These are phyloP conservation scores for Drosophila pseudotalamancana DNA, from an alignment of 2,888 invertebrate species.

Conservation along the genomic window DNA sequence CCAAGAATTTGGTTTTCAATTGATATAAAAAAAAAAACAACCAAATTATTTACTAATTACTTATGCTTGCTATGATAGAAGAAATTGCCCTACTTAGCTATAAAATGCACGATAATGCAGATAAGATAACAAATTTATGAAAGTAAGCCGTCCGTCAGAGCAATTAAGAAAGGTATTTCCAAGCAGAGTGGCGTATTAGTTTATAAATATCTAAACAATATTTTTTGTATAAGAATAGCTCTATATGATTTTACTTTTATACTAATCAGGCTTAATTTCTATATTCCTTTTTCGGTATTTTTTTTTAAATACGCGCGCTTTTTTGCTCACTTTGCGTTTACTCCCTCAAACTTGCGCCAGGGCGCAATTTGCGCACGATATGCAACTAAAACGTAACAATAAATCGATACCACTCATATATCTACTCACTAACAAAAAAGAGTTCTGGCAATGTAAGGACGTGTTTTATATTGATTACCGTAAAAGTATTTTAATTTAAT, in stretches of 20 bases:
- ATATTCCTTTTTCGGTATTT: background rate
- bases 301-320: background rate
- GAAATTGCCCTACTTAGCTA: background rate
- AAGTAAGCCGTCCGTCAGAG: background rate
- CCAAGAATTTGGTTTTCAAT: background rate
- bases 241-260: no score
- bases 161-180: background rate
- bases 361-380: background rate
- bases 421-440: conserved; percentile 24
- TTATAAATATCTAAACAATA: no score
- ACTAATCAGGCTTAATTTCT: background rate
- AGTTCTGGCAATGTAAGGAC: conserved; percentile 56
- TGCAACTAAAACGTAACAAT: background rate
- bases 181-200: background rate
- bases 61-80: background rate
- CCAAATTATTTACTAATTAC: background rate
- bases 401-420: conserved; percentile 16
- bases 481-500: conserved; percentile 10
- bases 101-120: background rate
- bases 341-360: conserved; percentile 2
- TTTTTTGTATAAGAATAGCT: no score
- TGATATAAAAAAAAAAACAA: no score
- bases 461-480: conserved; percentile 29
- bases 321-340: background rate
- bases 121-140: conserved; percentile 15